Base-by-base conservation (phyloP, 2,888 invertebrate species). In the Pardosa pseudoannulata region DNA sequence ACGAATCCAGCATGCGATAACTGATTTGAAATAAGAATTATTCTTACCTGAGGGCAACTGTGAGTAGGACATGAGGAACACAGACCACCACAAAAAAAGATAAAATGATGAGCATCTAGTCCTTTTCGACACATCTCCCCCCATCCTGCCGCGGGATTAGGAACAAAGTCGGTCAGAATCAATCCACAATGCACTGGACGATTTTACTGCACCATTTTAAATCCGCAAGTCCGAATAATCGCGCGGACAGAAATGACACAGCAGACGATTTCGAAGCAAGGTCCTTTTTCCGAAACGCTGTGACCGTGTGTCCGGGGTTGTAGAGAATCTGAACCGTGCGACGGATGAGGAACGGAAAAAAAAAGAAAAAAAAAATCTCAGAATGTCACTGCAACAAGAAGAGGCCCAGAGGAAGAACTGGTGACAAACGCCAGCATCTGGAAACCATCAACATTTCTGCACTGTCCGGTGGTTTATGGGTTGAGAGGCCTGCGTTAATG, bases 401-500 rank as follows among this genome's bases (percentile, higher is more conserved):
- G 83, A 73, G 83, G 83, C 83, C 83, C 72, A 56, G 39, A 76
- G 76, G 76, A 56, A 76, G 82, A 78, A 28, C 56, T 71, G 72
- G 78, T 72, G 83, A 85, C 83, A 85, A 76, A 46, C 23, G 71
- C 32, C 71, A 67, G 72, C 83, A 85, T 85, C 83, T 85, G 83
- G 83, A 50, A 85, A 73, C 50, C 67, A 85, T 85, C 83, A 85
- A 73, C 78, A 85, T 85, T 41, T 68, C 39, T 76, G 41, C 31
- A 81, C 70, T 81, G 81, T 78, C 83, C 83, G 72, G 78, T 73
- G 65, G 68, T 83, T 83, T 83, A 83, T 76, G 82, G 76, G 76
- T 36, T 41, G 73, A 73, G 56, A 50, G 56, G 41, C 31, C 64
- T 36, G n/a, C 36, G 39, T 70, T 81, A 75, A 81, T 81, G 81